These are phyloP conservation scores for Drosophila longiperda DNA, from an alignment of 2,888 invertebrate species.

Conservation along the genomic window DNA sequence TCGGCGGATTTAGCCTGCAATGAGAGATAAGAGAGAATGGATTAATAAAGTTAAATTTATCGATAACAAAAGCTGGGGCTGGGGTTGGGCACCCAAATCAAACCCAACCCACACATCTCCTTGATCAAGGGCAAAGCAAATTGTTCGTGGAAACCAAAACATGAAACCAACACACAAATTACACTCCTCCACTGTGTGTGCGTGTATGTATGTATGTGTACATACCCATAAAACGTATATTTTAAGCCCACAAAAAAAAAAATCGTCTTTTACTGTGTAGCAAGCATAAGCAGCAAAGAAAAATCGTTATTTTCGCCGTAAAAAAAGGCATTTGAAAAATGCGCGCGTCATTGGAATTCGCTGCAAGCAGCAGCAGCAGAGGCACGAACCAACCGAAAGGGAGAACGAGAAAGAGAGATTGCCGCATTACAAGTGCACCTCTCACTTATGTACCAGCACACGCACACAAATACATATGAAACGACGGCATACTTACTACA, in stretches of 20 bases:
- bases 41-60: constrained; percentile 31
- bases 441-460: constrained; percentile 41
- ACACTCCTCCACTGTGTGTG: constrained; percentile 18
- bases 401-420: constrained; percentile 38
- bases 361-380: constrained; percentile 72
- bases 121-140: constrained; percentile 75
- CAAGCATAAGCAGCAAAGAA: constrained; percentile 47
- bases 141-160: constrained; percentile 38
- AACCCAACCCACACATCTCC: constrained; percentile 77
- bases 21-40: constrained; percentile 7
- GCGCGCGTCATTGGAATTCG: constrained; percentile 78
- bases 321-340: constrained; percentile 74
- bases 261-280: constrained; percentile 37
- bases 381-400: constrained; percentile 41
- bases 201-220: constrained; percentile 34
- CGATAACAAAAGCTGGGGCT: constrained; percentile 13
- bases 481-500: constrained; percentile 68
- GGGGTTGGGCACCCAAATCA: constrained; percentile 43
- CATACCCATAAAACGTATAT: constrained; percentile 73
- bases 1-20: constrained; percentile 84
- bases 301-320: constrained; percentile 81
- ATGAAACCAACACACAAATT: constrained; percentile 47
- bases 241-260: constrained; percentile 71
- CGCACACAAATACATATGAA: background rate
- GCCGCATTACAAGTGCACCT: constrained; percentile 75